Evolutionary conservation across 1,140 invertebrate species (phyloP).

Genomic region (Aphelinus certus): DNA sequence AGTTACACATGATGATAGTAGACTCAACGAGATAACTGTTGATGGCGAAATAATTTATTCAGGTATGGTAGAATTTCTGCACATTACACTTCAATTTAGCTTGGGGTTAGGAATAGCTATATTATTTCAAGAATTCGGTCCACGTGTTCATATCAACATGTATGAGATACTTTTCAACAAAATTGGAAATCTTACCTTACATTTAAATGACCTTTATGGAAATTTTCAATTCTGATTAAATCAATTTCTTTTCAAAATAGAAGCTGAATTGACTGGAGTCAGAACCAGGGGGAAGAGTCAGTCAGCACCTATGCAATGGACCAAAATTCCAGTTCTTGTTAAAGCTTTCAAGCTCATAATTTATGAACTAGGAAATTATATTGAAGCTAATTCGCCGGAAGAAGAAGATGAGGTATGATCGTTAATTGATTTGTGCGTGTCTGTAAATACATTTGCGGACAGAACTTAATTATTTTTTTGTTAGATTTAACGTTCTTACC

Average conservation of each 20-base stretch:
- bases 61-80: conserved; percentile 45
- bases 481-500: background rate
- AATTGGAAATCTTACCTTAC: no score
- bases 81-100: background rate
- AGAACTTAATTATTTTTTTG: background rate
- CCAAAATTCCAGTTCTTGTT: conserved; percentile 65
- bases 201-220: background rate
- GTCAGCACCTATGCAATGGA: conserved; percentile 60
- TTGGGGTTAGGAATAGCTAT: no score
- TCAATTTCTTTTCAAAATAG: conserved; percentile 42
- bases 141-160: background rate
- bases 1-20: conserved; percentile 67
- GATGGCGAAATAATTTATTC: conserved; percentile 62
- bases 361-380: conserved; percentile 65
- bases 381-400: conserved; percentile 56
- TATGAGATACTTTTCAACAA: no score
- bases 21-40: conserved; percentile 66
- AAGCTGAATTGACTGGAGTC: conserved; percentile 55
- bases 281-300: conserved; percentile 65
- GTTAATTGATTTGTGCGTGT: no score
- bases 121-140: no score
- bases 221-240: background rate
- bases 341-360: conserved; percentile 71
- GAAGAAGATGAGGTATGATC: conserved; percentile 49
- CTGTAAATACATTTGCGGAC: no score